phyloP scores from a whole-genome alignment of 1,140 invertebrate genomes.

The Ooceraea biroi region DNA sequence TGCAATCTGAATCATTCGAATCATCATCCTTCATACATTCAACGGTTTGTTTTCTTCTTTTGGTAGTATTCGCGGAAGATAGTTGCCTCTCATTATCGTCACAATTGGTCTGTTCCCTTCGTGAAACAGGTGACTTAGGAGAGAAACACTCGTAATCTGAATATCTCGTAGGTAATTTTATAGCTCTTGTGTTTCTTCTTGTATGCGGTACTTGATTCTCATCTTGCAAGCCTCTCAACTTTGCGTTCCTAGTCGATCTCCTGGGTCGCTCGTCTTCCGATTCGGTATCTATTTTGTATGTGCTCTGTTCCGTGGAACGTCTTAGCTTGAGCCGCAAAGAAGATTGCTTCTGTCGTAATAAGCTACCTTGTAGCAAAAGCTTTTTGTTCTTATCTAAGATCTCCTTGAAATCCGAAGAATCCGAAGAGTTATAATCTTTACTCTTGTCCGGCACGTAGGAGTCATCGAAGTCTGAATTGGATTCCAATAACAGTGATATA shows the following conservation, averaged over 20 bases:
- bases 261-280: slow-evolving; percentile 41
- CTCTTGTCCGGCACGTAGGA: not conserved
- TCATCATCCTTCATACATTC: not conserved
- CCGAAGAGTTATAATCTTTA: not conserved
- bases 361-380: not conserved
- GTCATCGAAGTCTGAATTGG: slow-evolving; percentile 35
- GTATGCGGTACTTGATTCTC: slow-evolving; percentile 17
- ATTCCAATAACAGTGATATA: slow-evolving; percentile 62
- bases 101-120: slow-evolving; percentile 48
- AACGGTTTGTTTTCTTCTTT: not conserved
- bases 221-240: slow-evolving; percentile 13
- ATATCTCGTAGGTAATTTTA: slow-evolving; percentile 46
- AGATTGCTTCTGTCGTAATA: slow-evolving; percentile 9
- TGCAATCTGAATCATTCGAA: slow-evolving; percentile 4
- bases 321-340: slow-evolving; percentile 70
- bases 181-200: not conserved
- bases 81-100: slow-evolving; percentile 48
- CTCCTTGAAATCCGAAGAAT: slow-evolving; percentile 18
- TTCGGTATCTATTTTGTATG: slow-evolving; percentile 71
- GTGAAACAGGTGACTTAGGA: not conserved
- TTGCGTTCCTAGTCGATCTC: not conserved
- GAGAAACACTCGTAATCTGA: slow-evolving; percentile 37
- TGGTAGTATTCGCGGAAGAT: not conserved
- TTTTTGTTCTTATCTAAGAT: not conserved
- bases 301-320: slow-evolving; percentile 76